Evolutionary conservation across 1,140 invertebrate species (phyloP), one percentile per base, ranked within the genome.

Genomic region (Apis mellifera): DNA sequence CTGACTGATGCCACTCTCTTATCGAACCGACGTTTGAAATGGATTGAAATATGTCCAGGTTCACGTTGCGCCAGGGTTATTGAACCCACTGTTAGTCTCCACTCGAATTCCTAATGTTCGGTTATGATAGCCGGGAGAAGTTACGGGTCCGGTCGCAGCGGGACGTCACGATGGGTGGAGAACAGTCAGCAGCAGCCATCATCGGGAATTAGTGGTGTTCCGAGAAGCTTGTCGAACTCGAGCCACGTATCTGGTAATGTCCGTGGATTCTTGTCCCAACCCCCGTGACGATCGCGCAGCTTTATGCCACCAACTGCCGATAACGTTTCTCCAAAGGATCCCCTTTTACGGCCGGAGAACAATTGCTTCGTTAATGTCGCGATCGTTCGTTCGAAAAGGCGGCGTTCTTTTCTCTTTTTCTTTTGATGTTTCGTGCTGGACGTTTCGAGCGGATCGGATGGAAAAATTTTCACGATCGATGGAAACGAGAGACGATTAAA

Each of bases 41-140:
- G 60, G 74, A 82, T 89, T 84, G 85, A 90, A 91, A 88, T 89
- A 90, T 89, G 87, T 81, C 80, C 84, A 64, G 62, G 73, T 90
- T 88, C 78, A 68, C 84, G 70, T 89, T 82, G 70, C 13, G 66
- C 26, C 62, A 60, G 83, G 87, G 83, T 89, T 84, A 76, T 89
- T 89, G 82, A 89, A 85, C 89, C 66, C 57, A 42, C 32, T 80
- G 84, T 73, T 59, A 32, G 60, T 5, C 55, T 68, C 79, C 65
- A 73, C 81, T 88, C 87, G 83, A 89, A 90, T 91, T 91, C 87
- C 90, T 88, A 84, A 89, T 86, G 88, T 88, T 86, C 82, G 79
- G 87, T 89, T 88, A 82, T 85, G 86, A 86, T 87, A 78, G 86
- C 54, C 69, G 62, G 48, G 82, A 81, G 78, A 89, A 89, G 79